Percentiles rank a stretch among this genome's conserved stretches.
Conservation (phyloP, 2,888 invertebrate species). For the Lasioglossum calceatum region DNA sequence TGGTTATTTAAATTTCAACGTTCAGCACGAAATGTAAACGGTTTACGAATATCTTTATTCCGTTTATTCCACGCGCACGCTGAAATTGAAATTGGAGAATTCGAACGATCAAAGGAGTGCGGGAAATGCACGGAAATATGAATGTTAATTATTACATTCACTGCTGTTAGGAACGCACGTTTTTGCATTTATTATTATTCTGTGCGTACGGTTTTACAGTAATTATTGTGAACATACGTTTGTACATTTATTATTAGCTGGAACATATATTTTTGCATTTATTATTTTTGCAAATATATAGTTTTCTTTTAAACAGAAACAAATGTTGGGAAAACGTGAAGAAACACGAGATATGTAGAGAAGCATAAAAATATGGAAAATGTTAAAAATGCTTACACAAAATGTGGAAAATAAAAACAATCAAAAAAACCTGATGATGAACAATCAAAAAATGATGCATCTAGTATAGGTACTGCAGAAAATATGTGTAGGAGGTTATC, state of each 20-base stretch:
- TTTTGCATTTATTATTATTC: not conserved
- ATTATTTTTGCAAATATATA: not conserved
- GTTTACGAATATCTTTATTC: not conserved
- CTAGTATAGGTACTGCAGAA: not conserved
- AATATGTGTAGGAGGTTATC: not conserved
- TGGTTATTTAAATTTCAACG: constrained; percentile 10
- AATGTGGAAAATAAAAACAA: not conserved
- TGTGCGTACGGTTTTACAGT: not conserved
- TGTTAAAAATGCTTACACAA: not conserved
- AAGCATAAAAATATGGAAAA: not conserved
- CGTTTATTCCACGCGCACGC: not conserved
- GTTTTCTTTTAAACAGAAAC: not conserved
- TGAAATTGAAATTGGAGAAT: not conserved
- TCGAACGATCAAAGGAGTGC: not conserved
- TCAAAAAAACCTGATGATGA: not conserved
- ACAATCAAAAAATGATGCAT: not conserved
- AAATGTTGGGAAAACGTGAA: not conserved
- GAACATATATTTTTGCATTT: not conserved
- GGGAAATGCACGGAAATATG: not conserved
- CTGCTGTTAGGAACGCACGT: not conserved
- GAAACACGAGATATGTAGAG: no score
- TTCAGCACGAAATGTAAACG: not conserved
- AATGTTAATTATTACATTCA: not conserved
- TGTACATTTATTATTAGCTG: not conserved
- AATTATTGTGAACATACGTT: not conserved